phyloP scores from a whole-genome alignment of 1,140 invertebrate species.

The Campoletis sonorensis region DNA sequence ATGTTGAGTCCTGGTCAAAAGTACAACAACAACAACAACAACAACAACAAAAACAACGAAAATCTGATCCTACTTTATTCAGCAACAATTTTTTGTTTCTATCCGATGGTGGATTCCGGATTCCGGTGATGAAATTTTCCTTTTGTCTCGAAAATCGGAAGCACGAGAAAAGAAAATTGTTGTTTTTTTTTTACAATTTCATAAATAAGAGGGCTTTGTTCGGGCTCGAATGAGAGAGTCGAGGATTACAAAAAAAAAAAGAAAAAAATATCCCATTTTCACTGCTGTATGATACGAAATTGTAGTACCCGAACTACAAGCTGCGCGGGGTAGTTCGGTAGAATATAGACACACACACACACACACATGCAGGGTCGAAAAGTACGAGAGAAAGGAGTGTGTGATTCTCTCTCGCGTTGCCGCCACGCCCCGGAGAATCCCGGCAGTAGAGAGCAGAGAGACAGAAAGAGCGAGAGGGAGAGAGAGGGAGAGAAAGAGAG shows the following conservation, averaged over 20 bases:
- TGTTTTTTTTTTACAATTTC: slow-evolving; percentile 5
- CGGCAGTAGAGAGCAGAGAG: neutral
- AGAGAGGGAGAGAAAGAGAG: slow-evolving; percentile 19
- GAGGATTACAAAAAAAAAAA: slow-evolving; percentile 25
- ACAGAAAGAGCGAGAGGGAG: neutral
- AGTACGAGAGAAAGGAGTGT: slow-evolving; percentile 19
- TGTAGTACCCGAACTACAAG: slow-evolving; percentile 10
- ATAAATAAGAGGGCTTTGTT: slow-evolving; percentile 25
- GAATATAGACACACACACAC: neutral
- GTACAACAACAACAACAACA: too few species aligned
- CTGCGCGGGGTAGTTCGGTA: slow-evolving; percentile 6
- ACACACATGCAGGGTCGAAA: neutral
- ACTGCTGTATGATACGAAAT: slow-evolving; percentile 8
- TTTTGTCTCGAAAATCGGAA: neutral
- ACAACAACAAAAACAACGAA: too few species aligned
- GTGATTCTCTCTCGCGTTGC: slow-evolving; percentile 27
- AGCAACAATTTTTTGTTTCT: neutral
- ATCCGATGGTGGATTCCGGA: too few species aligned
- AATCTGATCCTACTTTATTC: too few species aligned
- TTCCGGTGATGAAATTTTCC: too few species aligned
- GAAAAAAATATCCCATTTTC: slow-evolving; percentile 22
- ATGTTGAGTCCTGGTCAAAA: too few species aligned
- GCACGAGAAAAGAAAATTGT: neutral
- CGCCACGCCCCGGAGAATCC: slow-evolving; percentile 42
- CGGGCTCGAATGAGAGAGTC: neutral